These are phyloP conservation scores for Tineola bisselliella DNA, from an alignment of 2,888 invertebrate species.

Conservation along the genomic window DNA sequence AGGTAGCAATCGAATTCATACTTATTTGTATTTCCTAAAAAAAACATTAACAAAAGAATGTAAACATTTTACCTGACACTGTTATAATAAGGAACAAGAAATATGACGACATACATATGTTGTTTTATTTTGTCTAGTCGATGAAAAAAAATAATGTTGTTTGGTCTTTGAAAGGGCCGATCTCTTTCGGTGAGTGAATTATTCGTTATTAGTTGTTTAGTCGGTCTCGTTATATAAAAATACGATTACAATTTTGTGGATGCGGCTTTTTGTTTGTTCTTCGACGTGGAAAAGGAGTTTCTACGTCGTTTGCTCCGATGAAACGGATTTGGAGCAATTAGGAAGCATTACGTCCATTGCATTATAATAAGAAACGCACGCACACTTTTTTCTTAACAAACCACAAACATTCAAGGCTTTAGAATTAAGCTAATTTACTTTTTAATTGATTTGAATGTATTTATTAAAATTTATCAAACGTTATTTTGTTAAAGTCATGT, in stretches of 20 bases:
- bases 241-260: constrained; percentile 47
- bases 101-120: constrained; percentile 58
- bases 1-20: constrained; percentile 60
- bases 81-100: constrained; percentile 61
- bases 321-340: constrained; percentile 58
- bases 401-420: neutral
- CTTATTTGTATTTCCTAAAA: constrained; percentile 62
- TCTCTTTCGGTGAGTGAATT: constrained; percentile 42
- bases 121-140: constrained; percentile 36
- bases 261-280: constrained; percentile 35
- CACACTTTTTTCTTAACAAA: neutral
- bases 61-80: constrained; percentile 54
- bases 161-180: constrained; percentile 21
- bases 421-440: neutral
- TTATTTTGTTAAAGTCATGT: constrained; percentile 17
- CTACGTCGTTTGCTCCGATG: constrained; percentile 43
- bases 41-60: constrained; percentile 53
- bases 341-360: constrained; percentile 28
- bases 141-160: constrained; percentile 19
- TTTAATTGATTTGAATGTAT: no score
- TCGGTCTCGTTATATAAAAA: constrained; percentile 33
- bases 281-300: constrained; percentile 46
- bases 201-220: constrained; percentile 48
- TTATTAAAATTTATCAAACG: no score
- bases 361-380: neutral